Conservation (phyloP, 2,888 invertebrate species). For the Willowsia nigromaculata region DNA sequence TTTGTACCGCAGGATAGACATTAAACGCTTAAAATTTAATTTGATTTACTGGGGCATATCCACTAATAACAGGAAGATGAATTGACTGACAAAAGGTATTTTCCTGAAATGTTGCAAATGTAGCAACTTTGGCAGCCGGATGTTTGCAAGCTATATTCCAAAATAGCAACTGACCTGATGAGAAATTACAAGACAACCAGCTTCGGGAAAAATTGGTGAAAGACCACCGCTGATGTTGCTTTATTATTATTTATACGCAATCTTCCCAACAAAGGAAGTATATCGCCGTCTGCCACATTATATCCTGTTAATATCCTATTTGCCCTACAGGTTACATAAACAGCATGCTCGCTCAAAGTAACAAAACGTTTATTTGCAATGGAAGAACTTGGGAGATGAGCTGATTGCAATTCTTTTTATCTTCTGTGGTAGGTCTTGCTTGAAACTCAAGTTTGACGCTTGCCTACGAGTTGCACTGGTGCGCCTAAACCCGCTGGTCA, state of each 20-base stretch:
- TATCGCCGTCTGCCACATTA: slow-evolving; percentile 14
- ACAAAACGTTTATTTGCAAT: slow-evolving; percentile 50
- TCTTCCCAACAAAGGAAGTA: not conserved
- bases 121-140: not conserved
- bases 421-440: not conserved
- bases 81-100: not conserved
- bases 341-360: slow-evolving; percentile 5
- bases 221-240: slow-evolving; percentile 43
- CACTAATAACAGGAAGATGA: not conserved
- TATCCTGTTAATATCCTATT: slow-evolving; percentile 68
- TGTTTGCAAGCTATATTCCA: not conserved
- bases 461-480: too few species aligned
- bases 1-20: not conserved
- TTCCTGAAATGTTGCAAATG: not conserved
- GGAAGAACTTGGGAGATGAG: not conserved
- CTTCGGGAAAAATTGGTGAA: not conserved
- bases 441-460: not conserved
- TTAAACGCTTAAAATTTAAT: slow-evolving; percentile 13
- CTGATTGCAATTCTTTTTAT: slow-evolving; percentile 28
- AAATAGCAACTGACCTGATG: not conserved
- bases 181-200: not conserved
- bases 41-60: slow-evolving; percentile 35
- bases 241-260: not conserved
- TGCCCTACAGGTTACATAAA: slow-evolving; percentile 57
- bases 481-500: not conserved